phyloP scores from a whole-genome alignment of 2,113 vertebrate species.

The Colossoma macropomum region DNA sequence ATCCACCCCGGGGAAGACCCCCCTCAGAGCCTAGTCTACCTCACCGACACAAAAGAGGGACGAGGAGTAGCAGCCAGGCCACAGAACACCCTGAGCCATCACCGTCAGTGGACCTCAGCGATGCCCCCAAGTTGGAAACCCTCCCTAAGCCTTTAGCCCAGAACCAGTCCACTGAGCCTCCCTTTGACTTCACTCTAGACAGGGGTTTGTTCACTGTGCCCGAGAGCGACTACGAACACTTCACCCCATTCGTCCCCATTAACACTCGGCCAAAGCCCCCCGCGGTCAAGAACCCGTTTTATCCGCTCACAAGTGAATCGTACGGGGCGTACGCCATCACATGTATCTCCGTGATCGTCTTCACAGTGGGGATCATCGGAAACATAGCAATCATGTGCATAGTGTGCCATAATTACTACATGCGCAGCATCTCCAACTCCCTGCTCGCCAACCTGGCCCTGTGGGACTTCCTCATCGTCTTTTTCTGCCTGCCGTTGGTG shows the following conservation, averaged over 20 bases:
- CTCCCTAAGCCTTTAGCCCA: constrained; percentile 76
- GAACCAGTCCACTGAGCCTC: constrained; percentile 70
- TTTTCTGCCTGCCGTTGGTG: constrained; percentile 95
- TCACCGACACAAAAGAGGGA: constrained; percentile 35
- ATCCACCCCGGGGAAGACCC: neutral
- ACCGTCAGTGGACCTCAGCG: neutral
- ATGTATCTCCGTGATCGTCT: constrained; percentile 85
- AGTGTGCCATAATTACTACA: constrained; percentile 97
- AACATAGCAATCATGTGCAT: constrained; percentile 97
- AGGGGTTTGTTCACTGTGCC: constrained; percentile 59
- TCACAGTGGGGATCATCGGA: constrained; percentile 89
- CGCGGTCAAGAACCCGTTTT: constrained; percentile 89
- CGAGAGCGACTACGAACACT: constrained; percentile 55
- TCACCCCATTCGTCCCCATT: constrained; percentile 65
- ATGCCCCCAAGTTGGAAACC: constrained; percentile 39
- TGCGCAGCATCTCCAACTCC: constrained; percentile 97
- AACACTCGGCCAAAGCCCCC: constrained; percentile 64
- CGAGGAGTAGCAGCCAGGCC: constrained; percentile 28
- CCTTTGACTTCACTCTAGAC: constrained; percentile 52
- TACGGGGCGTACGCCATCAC: constrained; percentile 88
- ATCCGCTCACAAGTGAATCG: constrained; percentile 86
- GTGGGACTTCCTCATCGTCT: constrained; percentile 94
- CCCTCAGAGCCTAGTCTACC: neutral
- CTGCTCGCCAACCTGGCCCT: constrained; percentile 95
- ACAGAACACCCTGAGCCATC: neutral